A percentile compares a stretch with the other conserved stretches of the same genome.
phyloP scores from a whole-genome alignment of 2,888 invertebrate genomes.

The Smittia sp. region DNA sequence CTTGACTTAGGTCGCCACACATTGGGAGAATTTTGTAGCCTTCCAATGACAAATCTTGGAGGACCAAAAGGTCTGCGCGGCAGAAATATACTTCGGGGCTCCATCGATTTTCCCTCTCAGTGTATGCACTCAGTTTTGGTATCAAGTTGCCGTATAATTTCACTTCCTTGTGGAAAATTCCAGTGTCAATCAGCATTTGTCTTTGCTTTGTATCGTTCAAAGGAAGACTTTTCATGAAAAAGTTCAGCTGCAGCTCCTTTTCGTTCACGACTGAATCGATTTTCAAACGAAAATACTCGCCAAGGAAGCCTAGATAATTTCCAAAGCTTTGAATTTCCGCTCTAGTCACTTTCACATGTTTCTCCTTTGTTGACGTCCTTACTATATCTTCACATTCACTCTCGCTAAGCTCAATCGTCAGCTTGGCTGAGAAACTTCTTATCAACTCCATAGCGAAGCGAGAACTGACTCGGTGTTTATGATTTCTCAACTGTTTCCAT shows the following conservation, averaged over 20 bases:
- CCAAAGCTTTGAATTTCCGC: neutral
- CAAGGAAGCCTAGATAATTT: constrained; percentile 24
- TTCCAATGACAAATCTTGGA: constrained; percentile 1
- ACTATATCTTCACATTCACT: constrained; percentile 18
- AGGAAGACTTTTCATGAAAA: constrained; percentile 32
- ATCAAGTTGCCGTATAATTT: constrained; percentile 20
- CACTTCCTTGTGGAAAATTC: constrained; percentile 34
- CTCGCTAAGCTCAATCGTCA: constrained; percentile 3
- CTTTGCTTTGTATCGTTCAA: neutral
- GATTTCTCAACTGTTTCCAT: no score
- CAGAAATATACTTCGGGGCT: constrained; percentile 7
- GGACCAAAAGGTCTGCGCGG: constrained; percentile 28
- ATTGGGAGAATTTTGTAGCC: constrained; percentile 9
- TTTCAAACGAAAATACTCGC: constrained; percentile 34
- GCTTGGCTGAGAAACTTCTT: neutral
- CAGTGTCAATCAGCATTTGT: constrained; percentile 20
- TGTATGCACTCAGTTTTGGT: neutral
- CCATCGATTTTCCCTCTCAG: neutral
- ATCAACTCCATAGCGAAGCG: neutral
- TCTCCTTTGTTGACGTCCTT: neutral
- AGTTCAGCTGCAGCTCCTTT: neutral
- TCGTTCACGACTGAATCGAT: neutral
- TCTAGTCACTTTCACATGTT: neutral
- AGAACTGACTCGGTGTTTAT: neutral
- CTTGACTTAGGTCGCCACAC: neutral